Base-by-base conservation (phyloP, 2,888 invertebrate species). In the Cephus rjabovi region DNA sequence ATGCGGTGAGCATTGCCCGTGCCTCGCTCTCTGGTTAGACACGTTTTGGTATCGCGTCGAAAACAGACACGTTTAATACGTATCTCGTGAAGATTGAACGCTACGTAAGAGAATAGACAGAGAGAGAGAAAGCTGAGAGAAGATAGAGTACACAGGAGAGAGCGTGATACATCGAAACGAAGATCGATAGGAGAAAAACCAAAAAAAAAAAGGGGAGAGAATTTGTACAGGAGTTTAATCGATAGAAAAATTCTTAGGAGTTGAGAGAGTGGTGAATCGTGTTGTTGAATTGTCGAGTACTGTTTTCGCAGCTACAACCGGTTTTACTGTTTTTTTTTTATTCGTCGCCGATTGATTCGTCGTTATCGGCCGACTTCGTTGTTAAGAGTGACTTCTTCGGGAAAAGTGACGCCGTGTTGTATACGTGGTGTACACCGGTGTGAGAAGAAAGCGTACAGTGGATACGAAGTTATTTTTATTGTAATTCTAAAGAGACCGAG, bases 1-100 rank as follows among this genome's bases (percentile, higher is more conserved):
- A 87, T 87, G 84, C 81, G 87, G 30, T 33, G 31, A 71, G 71
- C 71, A 71, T 71, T 15, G 71, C 71, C 33, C 12, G 71, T 71
- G 33, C 33, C 34, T 71, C 33, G 71, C 33, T 34, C 71, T 31
- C 71, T 31, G 33, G 31, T 34, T 33, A 31, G 71, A 31, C 71
- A 31, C 71, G 33, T 34, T 71, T 74, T 76, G 76, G 34, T 70
- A 71, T 76, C 70, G 40, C 74, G 74, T n/a, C 71, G 71, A 31
- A 23, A 23, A 23, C 11, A 9, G 12, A 71, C 30, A 30, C 23
- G 15, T 71, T 31, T 12, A 71, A 71, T 71, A 71, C 31, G 34
- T 34, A 71, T 34, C 71, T 34, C 31, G 71, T 31, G 31, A 11
- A 34, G 71, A 71, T n/a, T 12, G 71, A 31, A 3, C 34, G 71